phyloP scores from a whole-genome alignment of 2,113 vertebrate genomes.

The Collichthys lucidus region DNA sequence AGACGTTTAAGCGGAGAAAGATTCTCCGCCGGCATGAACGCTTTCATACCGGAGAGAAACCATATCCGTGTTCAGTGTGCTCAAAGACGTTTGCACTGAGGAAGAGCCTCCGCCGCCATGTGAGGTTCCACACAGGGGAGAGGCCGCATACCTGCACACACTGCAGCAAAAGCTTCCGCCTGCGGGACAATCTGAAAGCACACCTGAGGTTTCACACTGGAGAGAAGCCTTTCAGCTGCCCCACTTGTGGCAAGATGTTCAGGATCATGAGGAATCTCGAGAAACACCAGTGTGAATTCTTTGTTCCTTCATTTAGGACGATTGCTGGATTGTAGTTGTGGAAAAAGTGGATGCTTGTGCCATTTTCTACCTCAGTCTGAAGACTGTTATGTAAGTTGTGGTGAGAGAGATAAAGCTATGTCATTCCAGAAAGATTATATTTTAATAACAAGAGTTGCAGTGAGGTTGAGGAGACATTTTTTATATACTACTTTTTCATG shows the following conservation, averaged over 20 bases:
- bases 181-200: conserved; percentile 79
- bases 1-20: conserved; percentile 79
- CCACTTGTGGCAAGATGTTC: conserved; percentile 76
- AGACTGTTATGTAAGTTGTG: not conserved
- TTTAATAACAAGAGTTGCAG: not conserved
- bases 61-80: conserved; percentile 76
- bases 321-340: conserved; percentile 70
- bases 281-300: conserved; percentile 70
- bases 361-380: conserved; percentile 61
- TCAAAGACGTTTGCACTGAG: conserved; percentile 77
- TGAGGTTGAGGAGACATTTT: not conserved
- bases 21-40: conserved; percentile 81
- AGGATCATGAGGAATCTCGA: conserved; percentile 79
- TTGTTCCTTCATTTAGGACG: conserved; percentile 62
- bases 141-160: conserved; percentile 76
- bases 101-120: conserved; percentile 80
- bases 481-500: not conserved
- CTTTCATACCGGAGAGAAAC: conserved; percentile 81
- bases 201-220: conserved; percentile 82
- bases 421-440: not conserved
- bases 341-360: not conserved
- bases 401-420: not conserved
- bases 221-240: conserved; percentile 80
- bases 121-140: conserved; percentile 82
- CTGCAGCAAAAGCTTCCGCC: conserved; percentile 81